Percentiles rank a stretch among this genome's conserved stretches.
phyloP scores from a whole-genome alignment of 2,797 vertebrate species.

The Bovichtus variegatus region DNA sequence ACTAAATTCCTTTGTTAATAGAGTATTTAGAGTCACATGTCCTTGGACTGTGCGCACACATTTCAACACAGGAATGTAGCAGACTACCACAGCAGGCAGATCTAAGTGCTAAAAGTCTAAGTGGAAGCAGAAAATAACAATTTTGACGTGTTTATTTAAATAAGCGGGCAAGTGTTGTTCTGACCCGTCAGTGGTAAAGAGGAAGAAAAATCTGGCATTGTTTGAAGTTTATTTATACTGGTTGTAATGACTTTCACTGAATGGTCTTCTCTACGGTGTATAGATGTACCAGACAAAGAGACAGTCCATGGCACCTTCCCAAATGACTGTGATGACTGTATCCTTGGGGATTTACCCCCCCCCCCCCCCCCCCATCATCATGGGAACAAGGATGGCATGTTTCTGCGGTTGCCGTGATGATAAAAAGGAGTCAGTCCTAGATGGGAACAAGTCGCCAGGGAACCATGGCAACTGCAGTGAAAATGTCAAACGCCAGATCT shows the following conservation, averaged over 20 bases:
- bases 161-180: not conserved
- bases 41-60: conserved; percentile 31
- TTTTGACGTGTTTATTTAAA: conserved; percentile 35
- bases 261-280: conserved; percentile 15
- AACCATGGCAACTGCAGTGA: conserved; percentile 77
- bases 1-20: conserved; percentile 74
- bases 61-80: conserved; percentile 23
- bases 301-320: conserved; percentile 30
- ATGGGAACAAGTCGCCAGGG: conserved; percentile 64
- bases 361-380: conserved; percentile 41
- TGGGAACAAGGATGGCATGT: conserved; percentile 71
- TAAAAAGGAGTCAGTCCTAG: conserved; percentile 60
- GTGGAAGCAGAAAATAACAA: conserved; percentile 26
- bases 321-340: conserved; percentile 45
- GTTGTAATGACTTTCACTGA: conserved; percentile 22
- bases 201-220: not conserved
- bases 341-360: conserved; percentile 30
- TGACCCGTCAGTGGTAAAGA: conserved; percentile 16
- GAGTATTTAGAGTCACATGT: conserved; percentile 64
- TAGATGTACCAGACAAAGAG: conserved; percentile 43
- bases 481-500: conserved; percentile 76
- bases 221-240: conserved; percentile 27
- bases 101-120: conserved; percentile 19
- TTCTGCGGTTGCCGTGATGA: conserved; percentile 69
- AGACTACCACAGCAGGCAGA: conserved; percentile 4